These are phyloP conservation scores for Formicarius rufipectus DNA, from an alignment of 2,113 vertebrate genomes.

Conservation along the genomic window DNA sequence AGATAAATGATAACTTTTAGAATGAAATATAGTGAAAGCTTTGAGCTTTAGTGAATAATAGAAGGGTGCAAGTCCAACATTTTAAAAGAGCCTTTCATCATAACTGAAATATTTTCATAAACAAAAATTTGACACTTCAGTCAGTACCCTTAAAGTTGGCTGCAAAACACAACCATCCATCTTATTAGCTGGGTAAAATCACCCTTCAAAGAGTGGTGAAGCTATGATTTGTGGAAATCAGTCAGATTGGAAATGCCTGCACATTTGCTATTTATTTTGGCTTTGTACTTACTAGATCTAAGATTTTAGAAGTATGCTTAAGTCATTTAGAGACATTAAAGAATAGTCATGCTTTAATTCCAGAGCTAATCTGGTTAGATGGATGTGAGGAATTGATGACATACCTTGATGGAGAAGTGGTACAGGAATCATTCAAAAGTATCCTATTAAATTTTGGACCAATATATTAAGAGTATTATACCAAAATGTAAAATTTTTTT, in stretches of 20 bases:
- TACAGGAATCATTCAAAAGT: not conserved
- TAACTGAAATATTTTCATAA: constrained; percentile 25
- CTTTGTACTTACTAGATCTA: not conserved
- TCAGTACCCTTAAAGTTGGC: not conserved
- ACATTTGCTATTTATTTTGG: not conserved
- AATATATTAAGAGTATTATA: not conserved
- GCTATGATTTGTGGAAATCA: not conserved
- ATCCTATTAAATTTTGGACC: not conserved
- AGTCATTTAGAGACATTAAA: not conserved
- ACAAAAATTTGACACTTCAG: not conserved
- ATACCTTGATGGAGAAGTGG: not conserved
- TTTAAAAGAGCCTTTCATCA: constrained; percentile 52
- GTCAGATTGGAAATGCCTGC: not conserved
- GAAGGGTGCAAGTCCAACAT: not conserved
- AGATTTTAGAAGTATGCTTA: not conserved
- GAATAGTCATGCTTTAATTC: not conserved
- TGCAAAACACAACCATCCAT: not conserved
- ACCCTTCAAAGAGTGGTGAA: constrained; percentile 16
- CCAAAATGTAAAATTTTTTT: not conserved
- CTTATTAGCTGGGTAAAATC: not conserved
- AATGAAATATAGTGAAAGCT: constrained; percentile 39
- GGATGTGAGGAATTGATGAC: not conserved
- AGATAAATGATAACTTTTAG: constrained; percentile 41
- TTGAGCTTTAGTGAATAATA: constrained; percentile 47
- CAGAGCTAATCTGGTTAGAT: not conserved